phyloP scores from a whole-genome alignment of 2,113 vertebrate species.

The Scalopus aquaticus region DNA sequence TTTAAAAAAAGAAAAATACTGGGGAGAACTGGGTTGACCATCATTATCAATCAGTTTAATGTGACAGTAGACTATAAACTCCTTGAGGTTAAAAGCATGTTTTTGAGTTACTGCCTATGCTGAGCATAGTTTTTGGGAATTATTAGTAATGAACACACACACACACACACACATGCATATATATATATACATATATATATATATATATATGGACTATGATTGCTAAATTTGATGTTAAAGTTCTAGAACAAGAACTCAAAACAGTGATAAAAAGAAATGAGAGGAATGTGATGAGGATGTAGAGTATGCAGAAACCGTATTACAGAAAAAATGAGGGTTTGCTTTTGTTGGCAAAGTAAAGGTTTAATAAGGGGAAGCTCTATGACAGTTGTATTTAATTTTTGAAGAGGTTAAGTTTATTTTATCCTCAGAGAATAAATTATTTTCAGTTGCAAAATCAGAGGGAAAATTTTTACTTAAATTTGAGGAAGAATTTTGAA shows the following conservation, averaged over 20 bases:
- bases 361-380: background rate
- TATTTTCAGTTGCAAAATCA: conserved; percentile 34
- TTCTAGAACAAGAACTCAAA: background rate
- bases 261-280: background rate
- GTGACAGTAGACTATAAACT: background rate
- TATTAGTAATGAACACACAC: background rate
- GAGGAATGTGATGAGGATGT: background rate
- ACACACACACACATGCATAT: too few species aligned
- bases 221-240: background rate
- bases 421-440: conserved; percentile 39
- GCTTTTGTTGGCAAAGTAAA: background rate
- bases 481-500: background rate
- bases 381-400: background rate
- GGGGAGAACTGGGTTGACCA: background rate
- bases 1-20: background rate
- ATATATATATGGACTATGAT: background rate
- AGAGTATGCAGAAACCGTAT: background rate
- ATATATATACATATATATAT: too few species aligned
- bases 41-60: background rate
- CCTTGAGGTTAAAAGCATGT: background rate
- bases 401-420: background rate
- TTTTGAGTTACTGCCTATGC: background rate
- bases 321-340: background rate
- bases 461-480: background rate
- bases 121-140: background rate